Percentiles rank a stretch among this genome's conserved stretches.
Evolutionary conservation across 2,888 invertebrate species (phyloP).

Genomic region (Oligia fasciuncula): DNA sequence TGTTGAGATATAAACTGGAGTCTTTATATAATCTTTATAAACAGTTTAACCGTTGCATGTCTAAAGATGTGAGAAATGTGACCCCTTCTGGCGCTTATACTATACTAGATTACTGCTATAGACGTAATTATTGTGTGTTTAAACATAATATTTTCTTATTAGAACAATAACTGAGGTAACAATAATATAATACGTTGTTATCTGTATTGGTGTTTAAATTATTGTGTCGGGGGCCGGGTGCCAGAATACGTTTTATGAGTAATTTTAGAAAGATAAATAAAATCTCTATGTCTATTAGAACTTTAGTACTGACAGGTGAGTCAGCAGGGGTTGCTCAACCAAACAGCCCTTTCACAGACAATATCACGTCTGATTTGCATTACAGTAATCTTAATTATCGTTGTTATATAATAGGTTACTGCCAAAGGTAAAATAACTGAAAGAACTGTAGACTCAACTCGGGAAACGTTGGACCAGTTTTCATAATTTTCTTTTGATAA

Average conservation of each 20-base stretch:
- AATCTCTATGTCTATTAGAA: not conserved
- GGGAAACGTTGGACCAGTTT: not conserved
- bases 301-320: not conserved
- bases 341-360: not conserved
- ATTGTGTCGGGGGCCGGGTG: not conserved
- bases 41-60: not conserved
- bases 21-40: not conserved
- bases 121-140: not conserved
- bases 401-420: not conserved
- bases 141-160: not conserved
- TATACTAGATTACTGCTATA: not conserved
- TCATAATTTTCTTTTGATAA: no score
- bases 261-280: not conserved
- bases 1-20: not conserved
- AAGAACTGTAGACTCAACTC: not conserved
- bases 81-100: not conserved
- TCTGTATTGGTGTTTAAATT: not conserved
- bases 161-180: not conserved
- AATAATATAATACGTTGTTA: not conserved
- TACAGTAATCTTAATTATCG: not conserved
- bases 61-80: not conserved
- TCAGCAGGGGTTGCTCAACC: not conserved
- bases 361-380: not conserved
- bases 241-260: not conserved
- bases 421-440: not conserved